Evolutionary conservation across 2,888 invertebrate species (phyloP).

Genomic region (Conchocele bisecta): DNA sequence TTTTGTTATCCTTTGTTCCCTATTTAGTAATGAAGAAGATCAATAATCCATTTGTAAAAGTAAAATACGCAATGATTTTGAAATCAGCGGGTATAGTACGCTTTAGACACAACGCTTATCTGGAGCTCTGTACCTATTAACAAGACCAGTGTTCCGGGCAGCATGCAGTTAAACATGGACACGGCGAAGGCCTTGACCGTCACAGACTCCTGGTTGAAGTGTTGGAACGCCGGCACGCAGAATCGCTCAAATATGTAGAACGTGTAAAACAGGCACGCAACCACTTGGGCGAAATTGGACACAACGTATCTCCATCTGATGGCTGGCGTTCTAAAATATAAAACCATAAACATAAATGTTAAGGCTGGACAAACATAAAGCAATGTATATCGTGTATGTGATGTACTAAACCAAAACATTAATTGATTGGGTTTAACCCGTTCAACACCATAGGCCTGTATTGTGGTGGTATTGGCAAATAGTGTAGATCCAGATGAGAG

Average conservation of each 20-base stretch:
- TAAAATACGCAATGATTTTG: too few species aligned
- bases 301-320: constrained; percentile 90
- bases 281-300: constrained; percentile 89
- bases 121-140: constrained; percentile 82
- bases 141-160: constrained; percentile 87
- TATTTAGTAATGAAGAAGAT: too few species aligned
- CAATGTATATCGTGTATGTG: too few species aligned
- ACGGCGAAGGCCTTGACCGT: constrained; percentile 82
- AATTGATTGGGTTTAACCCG: too few species aligned
- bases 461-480: too few species aligned
- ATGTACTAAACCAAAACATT: too few species aligned
- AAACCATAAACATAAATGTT: background rate
- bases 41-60: too few species aligned
- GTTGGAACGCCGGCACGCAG: constrained; percentile 87
- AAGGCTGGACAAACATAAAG: background rate
- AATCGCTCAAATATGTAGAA: constrained; percentile 92
- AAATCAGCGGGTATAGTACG: too few species aligned
- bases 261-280: constrained; percentile 90
- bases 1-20: too few species aligned
- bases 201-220: constrained; percentile 81
- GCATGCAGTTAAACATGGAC: constrained; percentile 88
- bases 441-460: too few species aligned
- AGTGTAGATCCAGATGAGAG: too few species aligned
- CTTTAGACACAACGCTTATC: too few species aligned
- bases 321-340: constrained; percentile 86